These are phyloP conservation scores for Prunella himalayana DNA, from an alignment of 2,113 vertebrate species.

Conservation along the genomic window DNA sequence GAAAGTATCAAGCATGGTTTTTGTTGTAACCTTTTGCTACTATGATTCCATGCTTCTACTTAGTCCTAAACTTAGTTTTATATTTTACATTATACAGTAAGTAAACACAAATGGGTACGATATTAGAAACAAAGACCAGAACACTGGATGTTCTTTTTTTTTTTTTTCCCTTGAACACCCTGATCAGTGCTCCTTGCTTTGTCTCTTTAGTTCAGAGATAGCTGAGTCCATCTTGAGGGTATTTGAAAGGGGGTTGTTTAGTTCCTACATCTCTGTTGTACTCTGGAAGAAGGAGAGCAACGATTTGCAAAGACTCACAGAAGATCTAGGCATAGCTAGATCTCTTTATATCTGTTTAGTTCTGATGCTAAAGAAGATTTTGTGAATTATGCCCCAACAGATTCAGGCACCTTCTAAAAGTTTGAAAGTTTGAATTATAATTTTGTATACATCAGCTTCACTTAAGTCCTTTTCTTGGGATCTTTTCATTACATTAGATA, in stretches of 20 bases:
- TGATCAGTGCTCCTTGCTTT: not conserved
- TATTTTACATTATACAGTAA: not conserved
- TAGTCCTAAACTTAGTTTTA: not conserved
- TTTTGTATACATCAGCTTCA: not conserved
- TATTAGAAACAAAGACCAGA: not conserved
- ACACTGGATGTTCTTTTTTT: not conserved
- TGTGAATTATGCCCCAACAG: not conserved
- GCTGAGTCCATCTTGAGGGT: not conserved
- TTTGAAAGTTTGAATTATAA: not conserved
- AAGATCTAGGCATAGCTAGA: not conserved
- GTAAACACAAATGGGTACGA: not conserved
- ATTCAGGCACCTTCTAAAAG: not conserved
- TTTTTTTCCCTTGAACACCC: not conserved
- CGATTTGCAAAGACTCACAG: not conserved
- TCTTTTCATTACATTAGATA: not conserved
- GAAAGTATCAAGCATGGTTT: not conserved
- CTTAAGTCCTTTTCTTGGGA: not conserved
- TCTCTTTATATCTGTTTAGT: not conserved
- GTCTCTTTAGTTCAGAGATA: not conserved
- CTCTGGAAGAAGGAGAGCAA: not conserved
- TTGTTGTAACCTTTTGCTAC: not conserved
- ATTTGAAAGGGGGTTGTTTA: not conserved
- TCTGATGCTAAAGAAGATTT: not conserved
- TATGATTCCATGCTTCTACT: not conserved
- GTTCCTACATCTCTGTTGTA: not conserved